phyloP scores from a whole-genome alignment of 2,888 invertebrate genomes.

The Dorcus hopei region DNA sequence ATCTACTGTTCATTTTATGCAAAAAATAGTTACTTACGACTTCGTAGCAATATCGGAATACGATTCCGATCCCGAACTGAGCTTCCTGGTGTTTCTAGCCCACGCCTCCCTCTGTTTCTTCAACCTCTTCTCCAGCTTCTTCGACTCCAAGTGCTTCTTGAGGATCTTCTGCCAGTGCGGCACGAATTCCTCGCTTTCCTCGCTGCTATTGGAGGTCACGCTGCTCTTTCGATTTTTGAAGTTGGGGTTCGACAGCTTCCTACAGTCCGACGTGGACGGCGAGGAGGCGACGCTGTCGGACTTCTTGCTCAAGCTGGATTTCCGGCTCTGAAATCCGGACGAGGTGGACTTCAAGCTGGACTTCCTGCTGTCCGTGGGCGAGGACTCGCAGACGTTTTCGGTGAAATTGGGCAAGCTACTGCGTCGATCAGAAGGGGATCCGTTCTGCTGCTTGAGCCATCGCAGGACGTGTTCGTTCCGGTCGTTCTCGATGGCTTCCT shows the following conservation, averaged over 20 bases:
- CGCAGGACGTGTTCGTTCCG: constrained; percentile 47
- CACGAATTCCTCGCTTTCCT: constrained; percentile 45
- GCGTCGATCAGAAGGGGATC: constrained; percentile 16
- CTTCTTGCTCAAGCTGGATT: constrained; percentile 34
- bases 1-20: no score
- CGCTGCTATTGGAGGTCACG: constrained; percentile 46
- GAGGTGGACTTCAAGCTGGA: constrained; percentile 34
- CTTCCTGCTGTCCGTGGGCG: constrained; percentile 41
- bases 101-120: constrained; percentile 49
- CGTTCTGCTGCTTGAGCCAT: constrained; percentile 46
- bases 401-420: constrained; percentile 26
- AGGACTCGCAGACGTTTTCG: constrained; percentile 28
- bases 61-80: constrained; percentile 41
- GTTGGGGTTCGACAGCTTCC: constrained; percentile 29
- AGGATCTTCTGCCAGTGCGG: constrained; percentile 43
- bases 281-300: constrained; percentile 35
- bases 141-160: constrained; percentile 41
- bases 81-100: constrained; percentile 46
- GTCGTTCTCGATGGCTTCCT: constrained; percentile 42
- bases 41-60: constrained; percentile 18
- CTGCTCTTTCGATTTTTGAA: constrained; percentile 45
- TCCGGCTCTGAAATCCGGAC: constrained; percentile 18
- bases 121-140: constrained; percentile 44
- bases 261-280: constrained; percentile 39
- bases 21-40: constrained; percentile 10